Conservation (phyloP, 2,113 vertebrate genomes). For the Alethe diademata region DNA sequence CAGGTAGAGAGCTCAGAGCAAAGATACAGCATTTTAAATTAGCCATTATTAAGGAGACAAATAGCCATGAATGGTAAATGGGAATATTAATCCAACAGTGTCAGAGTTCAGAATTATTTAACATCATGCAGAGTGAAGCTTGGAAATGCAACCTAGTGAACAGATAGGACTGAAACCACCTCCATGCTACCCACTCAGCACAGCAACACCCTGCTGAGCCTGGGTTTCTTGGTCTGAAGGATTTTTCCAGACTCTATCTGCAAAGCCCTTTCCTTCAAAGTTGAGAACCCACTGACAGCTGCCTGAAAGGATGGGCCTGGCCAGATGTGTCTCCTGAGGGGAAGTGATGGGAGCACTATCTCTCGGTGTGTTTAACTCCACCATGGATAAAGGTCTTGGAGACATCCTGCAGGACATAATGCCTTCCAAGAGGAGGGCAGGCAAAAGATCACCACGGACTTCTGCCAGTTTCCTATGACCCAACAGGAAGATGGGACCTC, state of each 20-base stretch:
- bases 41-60: background rate
- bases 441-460: background rate
- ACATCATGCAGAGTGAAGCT: background rate
- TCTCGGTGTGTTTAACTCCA: background rate
- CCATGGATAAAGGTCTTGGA: background rate
- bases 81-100: background rate
- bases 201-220: background rate
- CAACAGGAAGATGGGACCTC: constrained; percentile 41
- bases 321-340: background rate
- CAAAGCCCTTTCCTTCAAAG: background rate
- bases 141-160: background rate
- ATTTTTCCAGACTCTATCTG: background rate
- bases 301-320: background rate
- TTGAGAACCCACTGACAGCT: background rate
- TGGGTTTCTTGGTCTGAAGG: background rate
- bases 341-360: background rate
- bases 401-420: constrained; percentile 12
- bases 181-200: background rate
- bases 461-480: background rate
- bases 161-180: background rate
- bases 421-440: background rate
- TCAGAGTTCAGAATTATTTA: background rate
- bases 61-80: background rate
- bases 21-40: background rate
- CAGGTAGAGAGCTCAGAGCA: background rate